Conservation (phyloP, 2,113 vertebrate genomes). For the Brachyistius frenatus region DNA sequence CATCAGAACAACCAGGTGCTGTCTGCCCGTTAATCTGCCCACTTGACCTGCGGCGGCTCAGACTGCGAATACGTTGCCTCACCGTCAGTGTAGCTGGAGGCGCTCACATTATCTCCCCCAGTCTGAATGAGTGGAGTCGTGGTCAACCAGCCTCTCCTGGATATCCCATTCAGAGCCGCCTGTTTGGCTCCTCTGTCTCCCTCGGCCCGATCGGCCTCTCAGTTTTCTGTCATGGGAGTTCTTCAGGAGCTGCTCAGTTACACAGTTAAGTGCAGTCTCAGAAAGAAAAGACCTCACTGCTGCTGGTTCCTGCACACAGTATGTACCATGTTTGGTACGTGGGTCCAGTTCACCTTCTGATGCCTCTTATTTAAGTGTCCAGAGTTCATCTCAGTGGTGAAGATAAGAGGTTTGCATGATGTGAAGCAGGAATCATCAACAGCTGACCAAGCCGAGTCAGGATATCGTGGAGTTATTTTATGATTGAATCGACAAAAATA, state of each 20-base stretch:
- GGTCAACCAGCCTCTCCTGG: conserved; percentile 41
- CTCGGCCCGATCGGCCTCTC: conserved; percentile 27
- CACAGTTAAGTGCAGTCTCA: conserved; percentile 39
- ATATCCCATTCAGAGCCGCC: conserved; percentile 42
- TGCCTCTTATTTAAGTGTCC: too few relatives aligned
- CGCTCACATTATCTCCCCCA: conserved; percentile 32
- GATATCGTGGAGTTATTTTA: too few relatives aligned
- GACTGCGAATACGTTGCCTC: background rate
- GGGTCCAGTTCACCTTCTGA: too few relatives aligned
- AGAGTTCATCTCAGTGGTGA: too few relatives aligned
- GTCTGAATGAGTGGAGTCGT: conserved; percentile 54
- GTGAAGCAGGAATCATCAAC: too few relatives aligned
- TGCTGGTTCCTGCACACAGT: conserved; percentile 7
- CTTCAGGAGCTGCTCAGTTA: conserved; percentile 44
- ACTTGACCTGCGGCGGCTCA: conserved; percentile 16
- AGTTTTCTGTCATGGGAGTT: conserved; percentile 48
- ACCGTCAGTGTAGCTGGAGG: background rate
- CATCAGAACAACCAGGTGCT: conserved; percentile 2
- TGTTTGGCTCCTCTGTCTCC: conserved; percentile 55
- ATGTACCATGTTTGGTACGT: too few relatives aligned
- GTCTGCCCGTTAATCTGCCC: conserved; percentile 14
- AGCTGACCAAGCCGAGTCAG: too few relatives aligned
- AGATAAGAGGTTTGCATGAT: too few relatives aligned
- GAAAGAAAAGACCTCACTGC: conserved; percentile 7
- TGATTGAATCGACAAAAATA: too few relatives aligned